Percentiles rank a stretch among this genome's conserved stretches.
phyloP scores from a whole-genome alignment of 1,140 invertebrate species.

The Panagrolaimus sp. region DNA sequence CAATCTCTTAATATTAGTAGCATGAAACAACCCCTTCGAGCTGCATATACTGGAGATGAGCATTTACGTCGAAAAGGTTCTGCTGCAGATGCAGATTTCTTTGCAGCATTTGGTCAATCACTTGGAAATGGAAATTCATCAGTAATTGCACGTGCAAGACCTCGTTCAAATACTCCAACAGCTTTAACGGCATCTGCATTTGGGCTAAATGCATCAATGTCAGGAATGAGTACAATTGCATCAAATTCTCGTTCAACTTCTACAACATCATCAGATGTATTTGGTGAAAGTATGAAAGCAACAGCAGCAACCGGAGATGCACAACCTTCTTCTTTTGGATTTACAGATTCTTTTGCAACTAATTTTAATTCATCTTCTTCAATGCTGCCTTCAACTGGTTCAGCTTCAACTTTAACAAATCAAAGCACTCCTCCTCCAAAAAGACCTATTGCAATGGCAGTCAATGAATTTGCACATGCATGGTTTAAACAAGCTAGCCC shows the following conservation, averaged over 20 bases:
- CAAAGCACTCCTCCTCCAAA: constrained; percentile 16
- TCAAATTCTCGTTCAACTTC: neutral
- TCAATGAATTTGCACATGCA: constrained; percentile 51
- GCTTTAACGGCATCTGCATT: constrained; percentile 11
- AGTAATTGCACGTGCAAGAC: constrained; percentile 40
- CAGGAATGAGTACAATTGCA: neutral
- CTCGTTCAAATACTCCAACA: constrained; percentile 43
- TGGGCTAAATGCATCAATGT: neutral
- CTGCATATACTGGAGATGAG: constrained; percentile 50
- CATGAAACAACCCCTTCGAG: constrained; percentile 33
- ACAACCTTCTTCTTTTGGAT: neutral
- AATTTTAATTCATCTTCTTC: constrained; percentile 10
- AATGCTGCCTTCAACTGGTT: neutral
- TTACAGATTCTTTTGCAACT: constrained; percentile 17
- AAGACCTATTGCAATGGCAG: constrained; percentile 46
- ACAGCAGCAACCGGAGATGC: neutral
- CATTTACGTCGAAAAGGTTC: constrained; percentile 37
- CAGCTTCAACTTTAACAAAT: neutral
- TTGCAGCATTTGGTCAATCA: constrained; percentile 37
- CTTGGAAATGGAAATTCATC: constrained; percentile 19
- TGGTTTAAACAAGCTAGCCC: constrained; percentile 39
- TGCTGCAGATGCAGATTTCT: constrained; percentile 25
- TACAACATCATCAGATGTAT: neutral
- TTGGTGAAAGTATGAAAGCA: constrained; percentile 14
- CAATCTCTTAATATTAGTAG: constrained; percentile 40